phyloP scores from a whole-genome alignment of 2,797 vertebrate species.

The Craterocephalus amniculus region DNA sequence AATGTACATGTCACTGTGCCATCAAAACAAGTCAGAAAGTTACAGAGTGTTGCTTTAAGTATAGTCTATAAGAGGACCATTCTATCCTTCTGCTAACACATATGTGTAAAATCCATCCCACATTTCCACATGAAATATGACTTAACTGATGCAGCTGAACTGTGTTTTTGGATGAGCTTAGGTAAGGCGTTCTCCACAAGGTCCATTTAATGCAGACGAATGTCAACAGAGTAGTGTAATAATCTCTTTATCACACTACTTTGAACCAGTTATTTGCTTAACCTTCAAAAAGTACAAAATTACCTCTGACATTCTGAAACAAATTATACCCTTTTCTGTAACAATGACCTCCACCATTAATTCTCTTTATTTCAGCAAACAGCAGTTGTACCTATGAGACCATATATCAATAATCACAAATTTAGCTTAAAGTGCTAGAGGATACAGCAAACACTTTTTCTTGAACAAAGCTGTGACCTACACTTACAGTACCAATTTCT shows the following conservation, averaged over 20 bases:
- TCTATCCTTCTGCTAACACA: conserved; percentile 52
- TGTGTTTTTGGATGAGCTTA: conserved; percentile 32
- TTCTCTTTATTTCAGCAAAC: too few species aligned
- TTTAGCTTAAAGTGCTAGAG: background rate
- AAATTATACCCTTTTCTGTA: background rate
- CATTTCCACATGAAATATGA: conserved; percentile 66
- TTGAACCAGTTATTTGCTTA: background rate
- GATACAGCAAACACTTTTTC: background rate
- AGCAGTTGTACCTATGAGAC: background rate
- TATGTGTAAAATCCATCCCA: conserved; percentile 69
- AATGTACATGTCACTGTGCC: too few species aligned
- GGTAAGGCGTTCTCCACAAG: conserved; percentile 34
- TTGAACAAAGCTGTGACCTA: too few species aligned
- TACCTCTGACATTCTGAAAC: background rate
- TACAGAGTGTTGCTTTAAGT: conserved; percentile 18
- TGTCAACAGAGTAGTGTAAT: background rate
- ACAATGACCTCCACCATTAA: background rate
- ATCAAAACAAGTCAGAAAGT: too few species aligned
- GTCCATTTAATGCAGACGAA: conserved; percentile 11
- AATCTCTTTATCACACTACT: conserved; percentile 2
- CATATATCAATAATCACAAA: background rate
- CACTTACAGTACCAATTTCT: too few species aligned
- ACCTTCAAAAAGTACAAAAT: background rate
- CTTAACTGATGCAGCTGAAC: conserved; percentile 59
- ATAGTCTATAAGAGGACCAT: conserved; percentile 48